phyloP scores from a whole-genome alignment of 2,888 invertebrate species.

The Ophion costatus region DNA sequence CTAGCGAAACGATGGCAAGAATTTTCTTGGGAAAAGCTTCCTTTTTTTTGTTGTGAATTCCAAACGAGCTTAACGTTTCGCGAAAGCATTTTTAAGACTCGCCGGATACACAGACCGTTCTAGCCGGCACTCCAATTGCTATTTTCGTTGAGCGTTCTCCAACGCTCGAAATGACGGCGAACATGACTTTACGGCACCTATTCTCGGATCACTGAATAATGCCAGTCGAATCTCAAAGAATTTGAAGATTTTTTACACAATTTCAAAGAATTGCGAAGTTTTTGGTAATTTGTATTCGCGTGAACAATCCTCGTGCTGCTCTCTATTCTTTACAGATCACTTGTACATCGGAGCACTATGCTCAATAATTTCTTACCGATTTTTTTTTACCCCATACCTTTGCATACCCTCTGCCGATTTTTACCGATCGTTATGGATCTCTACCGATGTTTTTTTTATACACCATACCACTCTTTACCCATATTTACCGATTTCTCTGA shows the following conservation, averaged over 20 bases:
- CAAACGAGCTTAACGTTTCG: neutral
- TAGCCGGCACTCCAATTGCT: slow-evolving; percentile 52
- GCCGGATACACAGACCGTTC: slow-evolving; percentile 22
- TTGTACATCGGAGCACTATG: too few relatives aligned
- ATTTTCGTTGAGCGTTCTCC: slow-evolving; percentile 58
- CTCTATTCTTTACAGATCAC: too few relatives aligned
- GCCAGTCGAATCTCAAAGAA: slow-evolving; percentile 24
- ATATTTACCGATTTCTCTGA: too few relatives aligned
- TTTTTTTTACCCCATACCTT: too few relatives aligned
- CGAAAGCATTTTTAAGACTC: slow-evolving; percentile 37
- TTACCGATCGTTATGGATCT: too few relatives aligned
- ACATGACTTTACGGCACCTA: slow-evolving; percentile 27
- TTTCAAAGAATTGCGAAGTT: neutral
- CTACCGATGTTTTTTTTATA: too few relatives aligned
- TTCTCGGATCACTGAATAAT: slow-evolving; percentile 59
- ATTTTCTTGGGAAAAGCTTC: neutral
- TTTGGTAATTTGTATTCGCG: neutral
- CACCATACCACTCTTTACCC: too few relatives aligned
- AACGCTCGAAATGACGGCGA: slow-evolving; percentile 41
- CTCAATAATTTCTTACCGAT: too few relatives aligned
- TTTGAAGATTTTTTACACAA: neutral
- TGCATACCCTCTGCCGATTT: too few relatives aligned
- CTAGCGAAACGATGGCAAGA: neutral
- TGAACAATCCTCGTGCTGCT: neutral
- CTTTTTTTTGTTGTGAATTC: neutral